A percentile compares a stretch with the other conserved stretches of the same genome.
Evolutionary conservation across 2,888 invertebrate genomes (phyloP).

Genomic region (Argyra leucocephala): DNA sequence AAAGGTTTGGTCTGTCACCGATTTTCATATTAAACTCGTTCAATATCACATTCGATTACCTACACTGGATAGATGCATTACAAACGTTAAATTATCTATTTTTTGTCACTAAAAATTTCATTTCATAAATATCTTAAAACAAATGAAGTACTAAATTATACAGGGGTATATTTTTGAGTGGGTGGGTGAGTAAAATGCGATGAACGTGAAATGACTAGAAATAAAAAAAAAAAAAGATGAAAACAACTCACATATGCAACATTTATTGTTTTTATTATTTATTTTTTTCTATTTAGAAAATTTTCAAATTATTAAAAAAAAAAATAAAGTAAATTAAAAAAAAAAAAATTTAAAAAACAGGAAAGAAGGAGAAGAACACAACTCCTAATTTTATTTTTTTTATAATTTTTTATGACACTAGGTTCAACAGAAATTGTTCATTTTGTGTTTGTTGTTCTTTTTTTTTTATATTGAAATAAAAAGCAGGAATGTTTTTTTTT

Average conservation of each 20-base stretch:
- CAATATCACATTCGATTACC: too few relatives aligned
- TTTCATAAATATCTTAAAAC: too few relatives aligned
- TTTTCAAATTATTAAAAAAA: not conserved
- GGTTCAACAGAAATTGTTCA: not conserved
- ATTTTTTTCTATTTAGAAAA: not conserved
- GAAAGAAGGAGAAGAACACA: not conserved
- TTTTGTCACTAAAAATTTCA: too few relatives aligned
- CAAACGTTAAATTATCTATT: too few relatives aligned
- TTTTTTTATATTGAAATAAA: too few relatives aligned
- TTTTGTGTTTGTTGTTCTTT: not conserved
- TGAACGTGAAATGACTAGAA: not conserved
- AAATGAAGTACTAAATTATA: too few relatives aligned
- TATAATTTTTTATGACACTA: not conserved
- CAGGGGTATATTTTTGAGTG: not conserved
- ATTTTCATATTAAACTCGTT: too few relatives aligned
- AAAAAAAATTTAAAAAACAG: not conserved
- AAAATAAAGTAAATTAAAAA: not conserved
- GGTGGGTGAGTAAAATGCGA: not conserved
- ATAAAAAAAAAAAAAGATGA: not conserved
- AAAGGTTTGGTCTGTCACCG: too few relatives aligned
- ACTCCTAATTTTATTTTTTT: not conserved
- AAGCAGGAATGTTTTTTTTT: too few relatives aligned
- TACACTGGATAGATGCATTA: too few relatives aligned
- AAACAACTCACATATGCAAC: not conserved
- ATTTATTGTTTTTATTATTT: not conserved